Conservation (phyloP, 2,113 vertebrate genomes). For the Dasyprocta punctata region DNA sequence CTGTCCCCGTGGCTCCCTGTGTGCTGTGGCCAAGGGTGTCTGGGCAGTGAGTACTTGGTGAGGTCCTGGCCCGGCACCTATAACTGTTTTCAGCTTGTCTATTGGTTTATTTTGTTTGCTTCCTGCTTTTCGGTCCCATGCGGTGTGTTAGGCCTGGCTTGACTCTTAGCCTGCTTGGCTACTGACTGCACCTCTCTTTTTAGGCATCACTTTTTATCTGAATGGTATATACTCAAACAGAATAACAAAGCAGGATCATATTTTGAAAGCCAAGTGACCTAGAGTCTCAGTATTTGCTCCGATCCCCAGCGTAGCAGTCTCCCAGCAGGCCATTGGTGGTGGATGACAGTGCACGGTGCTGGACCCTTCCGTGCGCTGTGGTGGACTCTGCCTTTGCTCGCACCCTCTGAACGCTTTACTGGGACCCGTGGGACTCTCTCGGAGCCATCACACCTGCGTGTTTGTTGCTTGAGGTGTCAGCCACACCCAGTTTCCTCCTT, state of each 20-base stretch:
- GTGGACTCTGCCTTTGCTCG: neutral
- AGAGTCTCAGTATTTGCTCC: neutral
- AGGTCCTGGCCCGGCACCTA: neutral
- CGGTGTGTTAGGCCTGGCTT: neutral
- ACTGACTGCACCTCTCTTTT: neutral
- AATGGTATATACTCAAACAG: neutral
- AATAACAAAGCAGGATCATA: neutral
- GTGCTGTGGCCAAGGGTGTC: neutral
- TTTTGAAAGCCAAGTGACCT: neutral
- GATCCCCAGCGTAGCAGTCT: neutral
- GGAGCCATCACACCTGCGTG: neutral
- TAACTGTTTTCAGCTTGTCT: neutral
- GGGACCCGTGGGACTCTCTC: neutral
- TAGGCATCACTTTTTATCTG: neutral
- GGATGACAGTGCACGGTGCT: neutral
- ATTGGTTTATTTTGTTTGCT: neutral
- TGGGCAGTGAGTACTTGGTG: neutral
- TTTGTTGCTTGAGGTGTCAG: neutral
- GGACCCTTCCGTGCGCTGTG: neutral
- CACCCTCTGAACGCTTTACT: neutral
- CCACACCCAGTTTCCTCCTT: neutral
- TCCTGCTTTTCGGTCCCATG: neutral
- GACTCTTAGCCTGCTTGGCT: neutral
- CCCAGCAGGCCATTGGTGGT: neutral
- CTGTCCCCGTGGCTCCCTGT: neutral